Percentiles rank a stretch among this genome's conserved stretches.
Conservation (phyloP, 2,888 invertebrate species). For the Stenodera caucasica region DNA sequence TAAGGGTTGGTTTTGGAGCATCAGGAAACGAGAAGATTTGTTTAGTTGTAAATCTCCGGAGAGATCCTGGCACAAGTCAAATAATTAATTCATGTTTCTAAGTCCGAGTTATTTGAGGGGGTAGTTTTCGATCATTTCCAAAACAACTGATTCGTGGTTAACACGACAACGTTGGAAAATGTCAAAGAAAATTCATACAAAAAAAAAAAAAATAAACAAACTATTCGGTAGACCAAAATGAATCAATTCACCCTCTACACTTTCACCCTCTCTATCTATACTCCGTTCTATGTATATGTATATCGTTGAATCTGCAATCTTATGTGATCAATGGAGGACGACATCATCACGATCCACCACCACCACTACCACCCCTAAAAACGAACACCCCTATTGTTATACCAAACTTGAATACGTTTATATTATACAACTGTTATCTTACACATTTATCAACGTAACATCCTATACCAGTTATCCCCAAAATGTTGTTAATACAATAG, state of each 20-base stretch:
- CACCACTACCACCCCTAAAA: conserved; percentile 16
- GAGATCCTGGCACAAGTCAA: conserved; percentile 39
- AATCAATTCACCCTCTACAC: conserved; percentile 47
- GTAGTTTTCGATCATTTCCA: no score
- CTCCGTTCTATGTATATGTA: no score
- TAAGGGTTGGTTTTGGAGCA: conserved; percentile 17
- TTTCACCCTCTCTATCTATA: no score
- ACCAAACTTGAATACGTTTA: conserved; percentile 34
- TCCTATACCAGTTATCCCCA: conserved; percentile 26
- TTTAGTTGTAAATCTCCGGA: conserved; percentile 37
- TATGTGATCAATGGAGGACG: conserved; percentile 51
- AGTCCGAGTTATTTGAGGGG: conserved; percentile 40
- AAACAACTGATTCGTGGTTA: conserved; percentile 32
- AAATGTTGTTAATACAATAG: background rate
- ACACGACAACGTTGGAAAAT: no score
- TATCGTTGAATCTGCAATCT: conserved; percentile 47
- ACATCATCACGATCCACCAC: conserved; percentile 49
- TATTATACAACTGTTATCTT: conserved; percentile 46
- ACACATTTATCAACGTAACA: conserved; percentile 48
- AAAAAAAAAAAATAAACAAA: conserved; percentile 11
- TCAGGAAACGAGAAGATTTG: conserved; percentile 24
- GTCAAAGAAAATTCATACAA: background rate
- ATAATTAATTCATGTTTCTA: conserved; percentile 49
- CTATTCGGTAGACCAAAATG: conserved; percentile 52
- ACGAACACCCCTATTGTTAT: conserved; percentile 39